These are phyloP conservation scores for Rhopalosiphum nymphaeae DNA, from an alignment of 2,888 invertebrate genomes.

Conservation along the genomic window DNA sequence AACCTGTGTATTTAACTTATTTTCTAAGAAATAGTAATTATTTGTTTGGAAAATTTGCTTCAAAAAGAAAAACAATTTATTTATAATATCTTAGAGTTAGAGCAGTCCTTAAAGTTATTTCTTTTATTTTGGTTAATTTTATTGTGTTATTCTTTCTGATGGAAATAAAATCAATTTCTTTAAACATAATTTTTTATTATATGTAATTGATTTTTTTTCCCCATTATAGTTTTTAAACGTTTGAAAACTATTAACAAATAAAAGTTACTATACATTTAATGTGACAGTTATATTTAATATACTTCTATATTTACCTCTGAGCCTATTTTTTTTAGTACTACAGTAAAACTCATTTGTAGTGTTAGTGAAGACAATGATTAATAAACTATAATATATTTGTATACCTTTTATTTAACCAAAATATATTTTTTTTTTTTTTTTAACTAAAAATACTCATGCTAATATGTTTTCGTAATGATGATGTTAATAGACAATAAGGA, in stretches of 20 bases:
- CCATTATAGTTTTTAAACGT: constrained; percentile 18
- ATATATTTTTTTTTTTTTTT: neutral
- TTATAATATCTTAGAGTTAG: constrained; percentile 55
- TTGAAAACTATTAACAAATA: constrained; percentile 1
- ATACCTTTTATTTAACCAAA: neutral
- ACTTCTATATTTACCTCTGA: neutral
- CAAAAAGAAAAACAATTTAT: constrained; percentile 8
- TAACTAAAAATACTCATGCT: neutral
- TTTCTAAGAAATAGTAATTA: constrained; percentile 53
- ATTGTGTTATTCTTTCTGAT: constrained; percentile 52
- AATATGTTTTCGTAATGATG: neutral
- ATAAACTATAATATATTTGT: neutral
- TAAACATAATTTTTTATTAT: constrained; percentile 24
- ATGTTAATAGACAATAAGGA: neutral
- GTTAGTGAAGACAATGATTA: neutral
- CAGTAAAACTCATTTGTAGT: neutral
- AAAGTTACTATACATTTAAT: constrained; percentile 30
- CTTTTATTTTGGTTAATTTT: constrained; percentile 44
- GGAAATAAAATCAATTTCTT: constrained; percentile 48
- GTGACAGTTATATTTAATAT: neutral
- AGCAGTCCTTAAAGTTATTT: constrained; percentile 42
- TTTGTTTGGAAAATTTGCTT: constrained; percentile 56
- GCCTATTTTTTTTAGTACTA: neutral
- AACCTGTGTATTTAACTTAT: constrained; percentile 53
- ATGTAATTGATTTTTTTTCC: constrained; percentile 35